phyloP scores from a whole-genome alignment of 2,797 vertebrate genomes.

The Sparidentex hasta region DNA sequence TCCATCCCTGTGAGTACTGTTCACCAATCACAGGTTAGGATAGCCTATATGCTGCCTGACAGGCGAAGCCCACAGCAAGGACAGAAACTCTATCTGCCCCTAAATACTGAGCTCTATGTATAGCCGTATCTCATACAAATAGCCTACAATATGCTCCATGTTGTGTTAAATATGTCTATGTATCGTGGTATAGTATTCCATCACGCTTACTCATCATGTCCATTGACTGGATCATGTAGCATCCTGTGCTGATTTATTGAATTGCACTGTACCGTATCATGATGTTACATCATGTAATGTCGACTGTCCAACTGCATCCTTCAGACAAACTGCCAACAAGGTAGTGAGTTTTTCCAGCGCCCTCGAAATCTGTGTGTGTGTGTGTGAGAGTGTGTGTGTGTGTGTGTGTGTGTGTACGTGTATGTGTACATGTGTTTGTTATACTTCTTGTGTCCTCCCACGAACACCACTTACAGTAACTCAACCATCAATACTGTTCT shows the following conservation, averaged over 20 bases:
- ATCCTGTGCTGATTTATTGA: constrained; percentile 7
- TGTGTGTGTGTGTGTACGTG: neutral
- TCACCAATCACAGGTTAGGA: constrained; percentile 4
- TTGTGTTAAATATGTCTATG: neutral
- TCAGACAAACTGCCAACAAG: constrained; percentile 44
- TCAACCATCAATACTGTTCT: constrained; percentile 40
- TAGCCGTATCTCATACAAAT: constrained; percentile 3
- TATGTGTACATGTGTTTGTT: constrained; percentile 20
- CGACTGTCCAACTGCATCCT: constrained; percentile 22
- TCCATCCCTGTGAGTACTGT: neutral
- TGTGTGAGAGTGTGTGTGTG: neutral
- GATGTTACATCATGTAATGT: constrained; percentile 37
- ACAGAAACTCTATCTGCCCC: neutral
- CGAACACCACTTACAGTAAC: constrained; percentile 40
- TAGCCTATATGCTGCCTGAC: neutral
- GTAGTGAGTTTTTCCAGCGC: constrained; percentile 23
- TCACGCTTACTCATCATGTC: constrained; percentile 1
- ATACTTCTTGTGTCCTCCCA: constrained; percentile 34
- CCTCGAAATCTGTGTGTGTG: constrained; percentile 24
- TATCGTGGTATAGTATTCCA: neutral
- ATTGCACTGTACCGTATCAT: constrained; percentile 5
- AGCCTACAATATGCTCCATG: neutral
- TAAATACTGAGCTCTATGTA: neutral
- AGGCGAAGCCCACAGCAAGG: neutral
- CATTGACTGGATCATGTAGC: neutral